Base-by-base conservation (phyloP, 1,140 invertebrate genomes). In the Drosophila lowei region DNA sequence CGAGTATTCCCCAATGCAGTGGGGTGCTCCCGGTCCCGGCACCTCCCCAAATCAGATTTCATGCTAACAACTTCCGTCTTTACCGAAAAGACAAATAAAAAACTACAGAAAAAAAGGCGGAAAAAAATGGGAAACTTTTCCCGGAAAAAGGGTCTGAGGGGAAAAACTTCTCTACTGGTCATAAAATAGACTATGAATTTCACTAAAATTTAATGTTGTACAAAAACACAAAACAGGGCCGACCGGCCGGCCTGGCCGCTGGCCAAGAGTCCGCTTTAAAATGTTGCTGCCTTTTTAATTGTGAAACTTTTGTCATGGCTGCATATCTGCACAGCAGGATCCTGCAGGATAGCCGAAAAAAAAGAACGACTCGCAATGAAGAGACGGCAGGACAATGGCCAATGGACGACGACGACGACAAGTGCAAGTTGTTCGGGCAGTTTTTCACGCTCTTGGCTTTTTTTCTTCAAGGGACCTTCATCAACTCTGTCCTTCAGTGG, bases 151-250 rank as follows among this genome's bases (percentile, higher is more conserved):
- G n/a, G 13, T 49, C 6, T 6, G 48, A 54, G 54, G 42, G 11
- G 8, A 16, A 30, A 49, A 74, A 67, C 72, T 67, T 75, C 48
- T 60, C 58, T 56, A 63, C 53, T 48, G 60, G 74, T 62, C 60
- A 81, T 81, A 81, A 83, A 83, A 62, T 79, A 84, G 79, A 71
- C 75, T 55, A 73, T 71, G 63, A 78, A 62, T 71, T 83, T 71
- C 53, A 71, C 43, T 70, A 83, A 81, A 83, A 83, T 78, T 70
- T 46, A 64, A 73, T 43, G 62, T 43, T 58, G 41, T 30, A 52
- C 62, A 72, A 67, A n/a, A n/a, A n/a, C n/a, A 52, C 77, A 70
- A 64, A 63, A 8, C 57, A 50, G 25, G 15, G 46, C 63, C 38
- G 23, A 3, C 23, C 23, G 13, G 15, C 49, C 25, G 13, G 15